Conservation (phyloP, 2,888 invertebrate genomes). For the Ophonus ardosiacus region DNA sequence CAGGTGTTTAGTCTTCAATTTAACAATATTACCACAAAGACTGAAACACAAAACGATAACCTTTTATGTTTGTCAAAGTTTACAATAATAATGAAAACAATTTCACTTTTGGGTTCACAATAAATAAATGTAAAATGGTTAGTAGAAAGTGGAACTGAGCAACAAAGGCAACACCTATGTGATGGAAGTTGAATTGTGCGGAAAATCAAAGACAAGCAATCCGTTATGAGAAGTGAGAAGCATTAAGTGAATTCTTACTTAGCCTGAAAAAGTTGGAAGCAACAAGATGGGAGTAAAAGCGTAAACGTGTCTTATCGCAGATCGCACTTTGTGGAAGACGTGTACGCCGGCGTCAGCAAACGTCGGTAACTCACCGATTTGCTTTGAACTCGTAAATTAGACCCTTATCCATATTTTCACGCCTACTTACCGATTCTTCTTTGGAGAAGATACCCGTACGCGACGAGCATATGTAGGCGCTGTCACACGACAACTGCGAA, state of each 20-base stretch:
- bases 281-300: conserved; percentile 53
- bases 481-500: not conserved
- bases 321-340: conserved; percentile 50
- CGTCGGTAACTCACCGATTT: conserved; percentile 61
- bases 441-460: conserved; percentile 13
- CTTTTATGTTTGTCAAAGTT: not conserved
- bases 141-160: not conserved
- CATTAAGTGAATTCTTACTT: conserved; percentile 50
- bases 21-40: no score
- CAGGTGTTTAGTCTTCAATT: no score
- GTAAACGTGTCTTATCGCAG: conserved; percentile 59
- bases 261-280: conserved; percentile 26
- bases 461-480: conserved; percentile 24
- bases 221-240: not conserved
- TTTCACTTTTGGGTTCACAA: not conserved
- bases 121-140: not conserved
- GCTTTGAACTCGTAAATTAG: conserved; percentile 60
- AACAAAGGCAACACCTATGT: conserved; percentile 3
- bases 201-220: conserved; percentile 34
- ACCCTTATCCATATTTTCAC: conserved; percentile 60
- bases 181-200: conserved; percentile 14
- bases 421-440: conserved; percentile 43
- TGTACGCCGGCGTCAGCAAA: conserved; percentile 48
- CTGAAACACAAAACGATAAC: no score
- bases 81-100: not conserved